Percentiles rank a stretch among this genome's conserved stretches.
phyloP scores from a whole-genome alignment of 2,113 vertebrate genomes.

The Neolamprologus tretocephalus region DNA sequence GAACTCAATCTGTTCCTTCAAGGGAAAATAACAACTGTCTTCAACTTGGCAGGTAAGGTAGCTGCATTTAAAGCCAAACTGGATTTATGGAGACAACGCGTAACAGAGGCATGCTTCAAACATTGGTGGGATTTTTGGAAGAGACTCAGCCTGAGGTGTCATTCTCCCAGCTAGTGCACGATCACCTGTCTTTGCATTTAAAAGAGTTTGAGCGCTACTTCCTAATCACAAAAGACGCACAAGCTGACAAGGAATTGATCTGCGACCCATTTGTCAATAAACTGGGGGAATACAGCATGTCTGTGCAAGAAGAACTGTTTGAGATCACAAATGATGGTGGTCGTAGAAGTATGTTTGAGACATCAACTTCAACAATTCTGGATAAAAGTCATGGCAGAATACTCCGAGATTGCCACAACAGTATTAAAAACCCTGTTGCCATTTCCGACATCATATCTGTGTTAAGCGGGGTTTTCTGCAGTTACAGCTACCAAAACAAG shows the following conservation, averaged over 20 bases:
- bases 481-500: background rate
- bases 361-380: background rate
- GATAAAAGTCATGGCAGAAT: background rate
- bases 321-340: background rate
- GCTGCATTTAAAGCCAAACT: background rate
- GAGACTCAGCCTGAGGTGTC: background rate
- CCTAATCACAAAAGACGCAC: background rate
- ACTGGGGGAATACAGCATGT: background rate
- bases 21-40: background rate
- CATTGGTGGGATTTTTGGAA: background rate
- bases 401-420: background rate
- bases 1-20: background rate
- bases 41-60: background rate
- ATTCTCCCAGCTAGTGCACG: background rate
- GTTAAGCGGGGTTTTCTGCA: background rate
- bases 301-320: background rate
- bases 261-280: background rate
- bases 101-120: background rate
- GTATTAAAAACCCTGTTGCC: background rate
- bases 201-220: background rate
- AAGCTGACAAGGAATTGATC: background rate
- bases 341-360: background rate
- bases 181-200: background rate
- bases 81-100: background rate
- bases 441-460: background rate